phyloP scores from a whole-genome alignment of 2,797 vertebrate species.

The Bradypodion pumilum region DNA sequence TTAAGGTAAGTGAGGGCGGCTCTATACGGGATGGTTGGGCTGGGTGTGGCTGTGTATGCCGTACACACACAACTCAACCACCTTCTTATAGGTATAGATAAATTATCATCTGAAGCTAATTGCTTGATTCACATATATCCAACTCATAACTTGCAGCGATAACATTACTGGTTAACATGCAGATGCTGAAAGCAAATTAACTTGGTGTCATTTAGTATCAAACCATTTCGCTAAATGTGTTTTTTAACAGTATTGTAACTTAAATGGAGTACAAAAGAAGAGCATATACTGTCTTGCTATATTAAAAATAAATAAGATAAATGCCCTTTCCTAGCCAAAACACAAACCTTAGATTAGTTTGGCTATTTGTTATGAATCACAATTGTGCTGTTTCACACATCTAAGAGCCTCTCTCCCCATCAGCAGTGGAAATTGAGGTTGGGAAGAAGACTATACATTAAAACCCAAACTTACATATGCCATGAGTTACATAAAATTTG shows the following conservation, averaged over 20 bases:
- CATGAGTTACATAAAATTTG: too few species aligned
- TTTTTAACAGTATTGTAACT: constrained; percentile 25
- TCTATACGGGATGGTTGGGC: too few species aligned
- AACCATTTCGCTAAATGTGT: constrained; percentile 21
- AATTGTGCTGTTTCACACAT: constrained; percentile 34
- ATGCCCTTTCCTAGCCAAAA: too few species aligned
- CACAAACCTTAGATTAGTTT: not conserved
- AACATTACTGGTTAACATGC: constrained; percentile 38
- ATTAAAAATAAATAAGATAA: too few species aligned
- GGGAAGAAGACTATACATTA: too few species aligned
- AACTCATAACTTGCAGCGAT: constrained; percentile 16
- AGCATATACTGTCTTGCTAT: constrained; percentile 3
- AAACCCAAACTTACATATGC: too few species aligned
- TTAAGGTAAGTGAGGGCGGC: too few species aligned
- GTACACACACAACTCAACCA: too few species aligned
- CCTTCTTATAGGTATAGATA: too few species aligned
- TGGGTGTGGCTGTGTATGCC: too few species aligned
- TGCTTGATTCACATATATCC: not conserved
- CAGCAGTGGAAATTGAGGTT: too few species aligned
- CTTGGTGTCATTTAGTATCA: not conserved
- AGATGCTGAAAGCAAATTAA: constrained; percentile 40
- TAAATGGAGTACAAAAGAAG: not conserved
- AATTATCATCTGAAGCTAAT: constrained; percentile 20
- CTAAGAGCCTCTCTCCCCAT: not conserved
- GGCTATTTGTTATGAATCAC: constrained; percentile 21